Base-by-base conservation (phyloP, 2,797 vertebrate species). In the Macroramphosus scolopax region DNA sequence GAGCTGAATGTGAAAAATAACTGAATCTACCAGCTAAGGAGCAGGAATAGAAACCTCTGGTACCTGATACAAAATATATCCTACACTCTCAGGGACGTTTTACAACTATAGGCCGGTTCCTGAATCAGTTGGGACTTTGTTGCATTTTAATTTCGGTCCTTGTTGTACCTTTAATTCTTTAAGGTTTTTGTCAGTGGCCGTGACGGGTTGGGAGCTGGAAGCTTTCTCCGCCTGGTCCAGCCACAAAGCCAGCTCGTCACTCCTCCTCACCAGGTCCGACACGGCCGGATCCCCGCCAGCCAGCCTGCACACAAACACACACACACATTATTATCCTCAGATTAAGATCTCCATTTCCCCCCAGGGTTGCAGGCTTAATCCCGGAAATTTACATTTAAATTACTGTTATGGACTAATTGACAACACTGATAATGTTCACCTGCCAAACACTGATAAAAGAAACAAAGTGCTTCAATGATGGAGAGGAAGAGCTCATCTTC, bases 91-190 rank as follows among this genome's bases (percentile, higher is more conserved):
- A n/a, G n/a, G n/a, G n/a, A n/a, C n/a, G n/a, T n/a, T n/a, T n/a
- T n/a, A n/a, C n/a, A n/a, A n/a, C n/a, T n/a, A n/a, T n/a, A n/a
- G n/a, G n/a, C n/a, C n/a, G n/a, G n/a, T n/a, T n/a, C n/a, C n/a
- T n/a, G n/a, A n/a, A n/a, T n/a, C n/a, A n/a, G n/a, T n/a, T n/a
- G n/a, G n/a, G n/a, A n/a, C n/a, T n/a, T n/a, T n/a, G n/a, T n/a
- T n/a, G n/a, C n/a, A n/a, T n/a, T n/a, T n/a, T n/a, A n/a, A n/a
- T n/a, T n/a, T n/a, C n/a, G n/a, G n/a, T n/a, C n/a, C n/a, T 22
- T 6, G 3, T 22, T 22, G 82, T 87, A 91, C 96, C 90, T 92
- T 92, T 43, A 97, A 82, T 58, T 94, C 91, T 71, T 61, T 82
- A 20, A 93, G 72, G 71, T 87, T 92, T 69, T 87, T 87, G 61